Conservation (phyloP, 2,797 vertebrate genomes). For the Cuculus canorus region DNA sequence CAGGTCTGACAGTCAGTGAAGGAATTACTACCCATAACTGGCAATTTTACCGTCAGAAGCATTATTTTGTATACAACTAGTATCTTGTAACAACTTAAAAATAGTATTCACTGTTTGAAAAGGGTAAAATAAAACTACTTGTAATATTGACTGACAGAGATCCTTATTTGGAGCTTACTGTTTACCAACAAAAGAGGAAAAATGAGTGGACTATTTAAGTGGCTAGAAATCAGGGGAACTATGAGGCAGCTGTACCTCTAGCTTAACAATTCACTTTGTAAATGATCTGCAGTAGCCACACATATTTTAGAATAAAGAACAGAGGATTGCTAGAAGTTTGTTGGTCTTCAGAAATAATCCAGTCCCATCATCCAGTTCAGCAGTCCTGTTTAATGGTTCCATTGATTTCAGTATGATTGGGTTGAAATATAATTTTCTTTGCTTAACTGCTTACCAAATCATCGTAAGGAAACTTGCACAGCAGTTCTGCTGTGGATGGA, state of each 20-base stretch:
- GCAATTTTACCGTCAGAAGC: constrained; percentile 51
- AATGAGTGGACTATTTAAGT: neutral
- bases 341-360: neutral
- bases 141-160: constrained; percentile 11
- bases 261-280: neutral
- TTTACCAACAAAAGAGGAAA: neutral
- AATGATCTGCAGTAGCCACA: neutral
- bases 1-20: constrained; percentile 31
- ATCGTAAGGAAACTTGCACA: neutral
- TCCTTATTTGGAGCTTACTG: constrained; percentile 21
- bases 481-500: neutral
- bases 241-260: neutral
- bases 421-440: neutral
- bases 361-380: neutral
- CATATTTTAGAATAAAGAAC: neutral
- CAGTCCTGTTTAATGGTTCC: neutral
- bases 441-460: neutral
- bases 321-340: neutral
- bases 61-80: neutral
- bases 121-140: neutral
- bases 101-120: neutral
- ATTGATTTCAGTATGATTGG: neutral
- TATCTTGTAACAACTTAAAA: constrained; percentile 14
- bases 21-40: neutral
- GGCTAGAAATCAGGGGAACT: neutral